Evolutionary conservation across 2,888 invertebrate genomes (phyloP).

Genomic region (Epinotia nisella): DNA sequence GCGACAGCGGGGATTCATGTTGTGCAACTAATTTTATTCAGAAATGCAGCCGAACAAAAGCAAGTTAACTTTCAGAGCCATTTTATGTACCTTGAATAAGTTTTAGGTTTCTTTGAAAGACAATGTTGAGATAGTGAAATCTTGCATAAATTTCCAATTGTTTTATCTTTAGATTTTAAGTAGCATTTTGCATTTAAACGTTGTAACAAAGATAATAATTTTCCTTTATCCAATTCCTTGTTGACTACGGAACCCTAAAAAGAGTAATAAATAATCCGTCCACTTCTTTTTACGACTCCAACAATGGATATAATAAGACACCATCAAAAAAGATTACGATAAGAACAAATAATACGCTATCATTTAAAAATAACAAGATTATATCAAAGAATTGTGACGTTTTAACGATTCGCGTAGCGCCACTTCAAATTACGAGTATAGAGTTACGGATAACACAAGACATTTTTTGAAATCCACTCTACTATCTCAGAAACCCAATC

Average conservation of each 20-base stretch:
- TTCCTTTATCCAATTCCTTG: too few relatives aligned
- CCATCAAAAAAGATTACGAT: conserved; percentile 34
- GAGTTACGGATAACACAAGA: conserved; percentile 39
- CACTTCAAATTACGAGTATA: conserved; percentile 54
- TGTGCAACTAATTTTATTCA: conserved; percentile 42
- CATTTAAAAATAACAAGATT: conserved; percentile 36
- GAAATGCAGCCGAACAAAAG: conserved; percentile 40
- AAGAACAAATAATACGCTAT: background rate
- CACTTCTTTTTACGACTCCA: background rate
- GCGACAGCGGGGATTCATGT: conserved; percentile 27
- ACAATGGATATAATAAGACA: background rate
- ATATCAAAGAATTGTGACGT: conserved; percentile 44
- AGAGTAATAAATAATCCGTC: background rate
- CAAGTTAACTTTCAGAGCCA: conserved; percentile 31
- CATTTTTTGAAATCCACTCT: conserved; percentile 39
- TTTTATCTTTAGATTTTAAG: background rate
- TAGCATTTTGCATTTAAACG: background rate
- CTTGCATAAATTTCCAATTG: conserved; percentile 11
- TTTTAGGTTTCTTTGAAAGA: conserved; percentile 26
- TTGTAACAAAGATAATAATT: too few relatives aligned
- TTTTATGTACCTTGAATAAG: conserved; percentile 29
- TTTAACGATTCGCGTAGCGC: conserved; percentile 52
- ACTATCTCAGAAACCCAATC: conserved; percentile 38
- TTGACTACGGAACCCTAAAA: too few relatives aligned
- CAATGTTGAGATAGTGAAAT: conserved; percentile 17